A percentile compares a stretch with the other conserved stretches of the same genome.
Conservation (phyloP, 2,888 invertebrate species). For the Lasioglossum pauxillum region DNA sequence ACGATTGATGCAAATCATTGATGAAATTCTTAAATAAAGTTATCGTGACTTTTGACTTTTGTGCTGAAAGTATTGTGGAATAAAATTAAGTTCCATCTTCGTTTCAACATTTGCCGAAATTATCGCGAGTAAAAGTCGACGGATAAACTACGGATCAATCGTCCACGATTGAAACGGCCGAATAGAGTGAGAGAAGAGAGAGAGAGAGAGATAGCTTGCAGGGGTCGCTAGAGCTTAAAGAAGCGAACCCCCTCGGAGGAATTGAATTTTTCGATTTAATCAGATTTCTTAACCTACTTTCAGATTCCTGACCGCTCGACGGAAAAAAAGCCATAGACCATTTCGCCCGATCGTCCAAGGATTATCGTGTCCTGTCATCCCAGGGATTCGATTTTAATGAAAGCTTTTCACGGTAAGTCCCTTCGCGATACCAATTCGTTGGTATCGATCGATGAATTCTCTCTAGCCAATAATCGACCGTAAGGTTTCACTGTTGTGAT, state of each 20-base stretch:
- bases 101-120: neutral
- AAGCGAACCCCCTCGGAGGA: neutral
- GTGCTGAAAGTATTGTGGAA: no score
- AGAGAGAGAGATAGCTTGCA: neutral
- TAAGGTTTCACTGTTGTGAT: neutral
- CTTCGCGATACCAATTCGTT: slow-evolving; percentile 33
- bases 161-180: neutral
- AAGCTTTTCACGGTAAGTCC: slow-evolving; percentile 63
- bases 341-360: slow-evolving; percentile 42
- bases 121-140: neutral
- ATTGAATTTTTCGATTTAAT: slow-evolving; percentile 44
- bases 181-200: neutral
- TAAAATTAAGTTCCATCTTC: neutral
- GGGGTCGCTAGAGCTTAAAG: neutral
- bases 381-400: slow-evolving; percentile 60
- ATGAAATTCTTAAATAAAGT: no score
- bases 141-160: neutral
- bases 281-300: slow-evolving; percentile 39
- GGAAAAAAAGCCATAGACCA: slow-evolving; percentile 40
- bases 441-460: slow-evolving; percentile 20
- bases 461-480: neutral
- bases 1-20: no score
- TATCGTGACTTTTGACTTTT: no score
- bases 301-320: slow-evolving; percentile 38
- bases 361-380: slow-evolving; percentile 60